Evolutionary conservation across 92 coral and sea anemone species (phyloP).

Genomic region (Siderastrea siderea): DNA sequence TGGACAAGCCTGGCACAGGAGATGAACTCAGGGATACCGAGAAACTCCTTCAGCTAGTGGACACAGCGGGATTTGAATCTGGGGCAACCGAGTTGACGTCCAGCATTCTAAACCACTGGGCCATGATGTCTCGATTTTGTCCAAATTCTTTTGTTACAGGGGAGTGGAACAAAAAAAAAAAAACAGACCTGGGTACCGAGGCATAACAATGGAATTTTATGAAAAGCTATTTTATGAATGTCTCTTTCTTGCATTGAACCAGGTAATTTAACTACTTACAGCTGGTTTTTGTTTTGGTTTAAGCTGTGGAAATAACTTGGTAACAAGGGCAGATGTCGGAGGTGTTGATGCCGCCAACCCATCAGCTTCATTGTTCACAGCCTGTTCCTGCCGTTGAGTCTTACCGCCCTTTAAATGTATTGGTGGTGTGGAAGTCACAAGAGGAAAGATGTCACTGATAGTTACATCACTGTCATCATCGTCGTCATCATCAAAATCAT

Average conservation of each 20-base stretch:
- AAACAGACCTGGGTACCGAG: too few relatives aligned
- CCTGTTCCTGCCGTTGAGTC: constrained; percentile 6
- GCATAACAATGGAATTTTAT: too few relatives aligned
- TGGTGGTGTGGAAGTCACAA: constrained; percentile 62
- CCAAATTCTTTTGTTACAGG: too few relatives aligned
- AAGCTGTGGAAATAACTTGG: constrained; percentile 95
- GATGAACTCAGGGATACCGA: too few relatives aligned
- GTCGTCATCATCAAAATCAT: constrained; percentile 66
- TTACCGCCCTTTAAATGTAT: constrained; percentile 1
- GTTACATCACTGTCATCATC: constrained; percentile 85
- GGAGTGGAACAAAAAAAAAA: too few relatives aligned
- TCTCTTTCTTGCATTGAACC: neutral
- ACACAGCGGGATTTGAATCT: too few relatives aligned
- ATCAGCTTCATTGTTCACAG: neutral
- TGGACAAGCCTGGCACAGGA: too few relatives aligned
- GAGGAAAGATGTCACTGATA: constrained; percentile 74
- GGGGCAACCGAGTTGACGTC: too few relatives aligned
- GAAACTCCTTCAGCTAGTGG: too few relatives aligned
- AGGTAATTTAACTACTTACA: neutral
- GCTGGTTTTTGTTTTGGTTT: constrained; percentile 60
- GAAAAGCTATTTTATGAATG: neutral
- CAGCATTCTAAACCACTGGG: too few relatives aligned
- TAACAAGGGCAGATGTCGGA: constrained; percentile 93
- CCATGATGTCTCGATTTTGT: too few relatives aligned
- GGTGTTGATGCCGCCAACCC: constrained; percentile 81